A percentile compares a stretch with the other conserved stretches of the same genome.
Conservation (phyloP, 1,140 invertebrate genomes). For the Monochamus saltuarius region DNA sequence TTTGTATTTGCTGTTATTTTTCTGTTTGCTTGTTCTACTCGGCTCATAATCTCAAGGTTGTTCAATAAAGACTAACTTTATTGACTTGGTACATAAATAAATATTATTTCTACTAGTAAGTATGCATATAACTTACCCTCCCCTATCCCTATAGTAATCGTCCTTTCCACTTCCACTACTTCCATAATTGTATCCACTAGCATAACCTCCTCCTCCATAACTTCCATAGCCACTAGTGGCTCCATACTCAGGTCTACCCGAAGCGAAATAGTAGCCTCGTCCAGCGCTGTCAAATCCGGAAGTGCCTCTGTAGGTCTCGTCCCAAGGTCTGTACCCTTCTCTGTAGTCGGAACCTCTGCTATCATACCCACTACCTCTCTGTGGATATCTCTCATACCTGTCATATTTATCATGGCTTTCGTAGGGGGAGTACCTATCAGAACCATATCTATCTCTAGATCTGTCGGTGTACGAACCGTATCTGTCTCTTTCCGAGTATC, state of each 20-base stretch:
- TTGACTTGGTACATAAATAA: no score
- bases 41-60: no score
- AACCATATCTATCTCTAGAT: background rate
- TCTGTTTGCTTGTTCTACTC: no score
- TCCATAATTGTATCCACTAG: constrained; percentile 43
- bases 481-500: constrained; percentile 6
- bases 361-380: constrained; percentile 41
- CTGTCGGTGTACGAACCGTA: constrained; percentile 4
- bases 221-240: constrained; percentile 40
- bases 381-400: background rate
- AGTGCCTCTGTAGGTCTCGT: constrained; percentile 56
- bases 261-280: constrained; percentile 58
- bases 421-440: background rate
- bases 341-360: constrained; percentile 43
- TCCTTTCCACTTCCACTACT: constrained; percentile 9
- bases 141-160: constrained; percentile 15
- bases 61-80: no score
- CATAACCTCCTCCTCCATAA: constrained; percentile 41
- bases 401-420: constrained; percentile 1
- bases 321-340: constrained; percentile 55
- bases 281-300: constrained; percentile 56
- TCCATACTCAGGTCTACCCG: constrained; percentile 52
- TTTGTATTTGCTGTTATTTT: no score
- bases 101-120: no score
- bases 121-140: no score